phyloP scores from a whole-genome alignment of 2,888 invertebrate genomes.

The Drosophila paramelanica region DNA sequence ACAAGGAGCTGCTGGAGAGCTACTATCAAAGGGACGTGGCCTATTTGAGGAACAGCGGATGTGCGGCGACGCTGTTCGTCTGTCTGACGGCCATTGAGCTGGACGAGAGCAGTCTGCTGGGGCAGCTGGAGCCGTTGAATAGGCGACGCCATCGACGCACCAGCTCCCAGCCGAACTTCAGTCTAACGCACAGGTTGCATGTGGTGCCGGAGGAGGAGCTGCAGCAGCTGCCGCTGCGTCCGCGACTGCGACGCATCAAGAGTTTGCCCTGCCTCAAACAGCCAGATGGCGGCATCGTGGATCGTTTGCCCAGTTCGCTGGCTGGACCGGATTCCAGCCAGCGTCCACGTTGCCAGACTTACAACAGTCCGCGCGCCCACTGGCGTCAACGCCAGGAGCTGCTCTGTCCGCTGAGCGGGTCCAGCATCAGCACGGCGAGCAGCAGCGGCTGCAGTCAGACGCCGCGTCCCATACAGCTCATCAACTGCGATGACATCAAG shows the following conservation, averaged over 20 bases:
- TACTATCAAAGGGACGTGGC: slow-evolving; percentile 87
- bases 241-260: slow-evolving; percentile 53
- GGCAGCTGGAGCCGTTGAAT: slow-evolving; percentile 87
- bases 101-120: slow-evolving; percentile 87
- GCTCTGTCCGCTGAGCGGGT: slow-evolving; percentile 25
- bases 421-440: slow-evolving; percentile 31
- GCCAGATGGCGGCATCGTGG: not conserved
- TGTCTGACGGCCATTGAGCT: slow-evolving; percentile 88
- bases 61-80: slow-evolving; percentile 87
- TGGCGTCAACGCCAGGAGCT: slow-evolving; percentile 27
- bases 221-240: slow-evolving; percentile 4
- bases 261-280: slow-evolving; percentile 51
- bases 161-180: slow-evolving; percentile 87
- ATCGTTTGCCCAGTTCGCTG: not conserved
- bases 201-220: slow-evolving; percentile 62
- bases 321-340: not conserved
- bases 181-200: slow-evolving; percentile 74
- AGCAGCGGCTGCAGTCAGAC: slow-evolving; percentile 46
- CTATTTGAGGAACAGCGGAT: slow-evolving; percentile 87
- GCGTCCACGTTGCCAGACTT: slow-evolving; percentile 62
- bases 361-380: slow-evolving; percentile 47
- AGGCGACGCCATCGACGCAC: slow-evolving; percentile 85
- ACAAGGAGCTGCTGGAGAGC: slow-evolving; percentile 87
- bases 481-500: slow-evolving; percentile 84
- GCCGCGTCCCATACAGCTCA: slow-evolving; percentile 72